Evolutionary conservation across 2,888 invertebrate genomes (phyloP), one percentile per base, ranked within the genome.

Genomic region (Latrodectus elegans): DNA sequence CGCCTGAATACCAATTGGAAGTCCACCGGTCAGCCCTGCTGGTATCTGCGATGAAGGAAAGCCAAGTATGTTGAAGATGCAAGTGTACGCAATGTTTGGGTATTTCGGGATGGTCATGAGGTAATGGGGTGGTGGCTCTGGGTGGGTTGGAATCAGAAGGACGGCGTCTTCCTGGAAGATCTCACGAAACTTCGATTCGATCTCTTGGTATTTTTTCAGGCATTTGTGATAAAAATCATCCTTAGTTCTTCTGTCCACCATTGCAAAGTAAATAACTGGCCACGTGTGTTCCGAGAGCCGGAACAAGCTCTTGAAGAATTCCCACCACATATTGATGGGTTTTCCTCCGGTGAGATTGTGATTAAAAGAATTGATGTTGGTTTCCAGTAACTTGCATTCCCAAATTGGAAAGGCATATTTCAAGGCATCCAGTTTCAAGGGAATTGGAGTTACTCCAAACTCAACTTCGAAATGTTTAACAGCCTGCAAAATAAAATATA

Each of bases 41-140:
- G 98, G 97, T 84, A 96, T 94, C 84, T 96, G 95, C 0, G 97
- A 97, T 0, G 96, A 95, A 4, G 98, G 98, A 86, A 97, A 93
- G 0, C 96, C 96, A 76, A 98, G 93, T 53, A 96, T 95, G 92
- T 98, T 98, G 88, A 98, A 95, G 90, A 97, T 95, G 49, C 95
- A 95, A 0, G 97, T 97, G 91, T 97, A 98, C 8, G 95, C 94
- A 92, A 97, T 97, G 92, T 98, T 97, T 89, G 96, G 95, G 14
- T 96, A 94, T 90, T 95, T 95, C 22, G 95, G 91, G 51, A 97
- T 84, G n/a, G 84, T 84, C 64, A 80, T 51, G 11, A 79, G 65
- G 71, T 86, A 80, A 55, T 86, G 80, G 6, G 79, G 80, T 38
- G 79, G 80, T 3, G 86, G 86, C 64, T 86, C 79, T 4, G 86